Evolutionary conservation across 2,888 invertebrate genomes (phyloP).

Genomic region (Neoitamus cyanurus): DNA sequence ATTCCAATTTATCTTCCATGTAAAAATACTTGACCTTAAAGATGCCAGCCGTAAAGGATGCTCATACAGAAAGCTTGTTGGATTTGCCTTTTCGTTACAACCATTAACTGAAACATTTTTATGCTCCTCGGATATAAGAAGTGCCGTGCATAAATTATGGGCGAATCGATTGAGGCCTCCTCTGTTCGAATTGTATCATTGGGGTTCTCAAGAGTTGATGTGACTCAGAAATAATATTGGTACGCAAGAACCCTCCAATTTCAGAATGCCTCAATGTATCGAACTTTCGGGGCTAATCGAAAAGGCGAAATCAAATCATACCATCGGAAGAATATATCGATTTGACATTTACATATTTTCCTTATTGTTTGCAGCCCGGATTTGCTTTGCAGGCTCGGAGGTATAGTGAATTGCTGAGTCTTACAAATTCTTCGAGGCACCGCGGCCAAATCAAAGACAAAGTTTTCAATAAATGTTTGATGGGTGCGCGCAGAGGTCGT

Average conservation of each 20-base stretch:
- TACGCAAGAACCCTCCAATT: background rate
- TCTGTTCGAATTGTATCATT: background rate
- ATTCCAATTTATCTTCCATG: background rate
- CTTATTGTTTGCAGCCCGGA: background rate
- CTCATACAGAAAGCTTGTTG: background rate
- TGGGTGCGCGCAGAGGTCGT: background rate
- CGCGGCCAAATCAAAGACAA: background rate
- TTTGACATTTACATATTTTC: background rate
- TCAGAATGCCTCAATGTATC: background rate
- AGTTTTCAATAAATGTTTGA: background rate
- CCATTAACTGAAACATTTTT: background rate
- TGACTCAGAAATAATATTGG: background rate
- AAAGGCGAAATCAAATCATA: background rate
- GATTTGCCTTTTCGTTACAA: background rate
- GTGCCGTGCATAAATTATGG: background rate
- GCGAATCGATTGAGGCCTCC: background rate
- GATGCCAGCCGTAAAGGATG: background rate
- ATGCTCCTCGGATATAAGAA: background rate
- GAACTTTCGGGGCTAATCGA: background rate
- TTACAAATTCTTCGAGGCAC: background rate
- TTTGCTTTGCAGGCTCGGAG: background rate
- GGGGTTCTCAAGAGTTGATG: background rate
- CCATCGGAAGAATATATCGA: background rate
- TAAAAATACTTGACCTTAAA: background rate
- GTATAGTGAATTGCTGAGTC: background rate